Conservation (phyloP, 2,888 invertebrate genomes). For the Coenonympha glycerion region DNA sequence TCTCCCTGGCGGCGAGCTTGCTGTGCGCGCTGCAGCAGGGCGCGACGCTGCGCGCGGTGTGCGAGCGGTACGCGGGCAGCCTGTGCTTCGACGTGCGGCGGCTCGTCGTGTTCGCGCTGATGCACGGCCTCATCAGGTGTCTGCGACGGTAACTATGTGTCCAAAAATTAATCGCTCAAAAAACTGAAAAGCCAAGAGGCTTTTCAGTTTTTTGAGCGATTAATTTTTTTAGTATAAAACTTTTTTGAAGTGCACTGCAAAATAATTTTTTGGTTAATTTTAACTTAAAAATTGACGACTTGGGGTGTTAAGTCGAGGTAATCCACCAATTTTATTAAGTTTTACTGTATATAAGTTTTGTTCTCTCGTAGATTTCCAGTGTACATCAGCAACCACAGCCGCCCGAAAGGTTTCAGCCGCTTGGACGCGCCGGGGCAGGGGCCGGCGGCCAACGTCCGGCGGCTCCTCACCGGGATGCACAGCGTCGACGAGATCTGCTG, state of each 20-base stretch:
- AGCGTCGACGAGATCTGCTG: constrained; percentile 95
- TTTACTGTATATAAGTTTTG: too few species aligned
- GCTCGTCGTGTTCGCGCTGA: constrained; percentile 75
- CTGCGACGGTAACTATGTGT: constrained; percentile 59
- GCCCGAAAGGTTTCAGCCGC: constrained; percentile 47
- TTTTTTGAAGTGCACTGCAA: too few species aligned
- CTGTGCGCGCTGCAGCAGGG: constrained; percentile 65
- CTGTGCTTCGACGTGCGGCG: constrained; percentile 60
- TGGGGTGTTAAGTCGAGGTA: too few species aligned
- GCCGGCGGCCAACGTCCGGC: constrained; percentile 60
- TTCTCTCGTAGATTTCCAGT: constrained; percentile 61
- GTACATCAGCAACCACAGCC: constrained; percentile 42
- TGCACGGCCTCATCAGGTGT: constrained; percentile 76
- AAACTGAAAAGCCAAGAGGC: too few species aligned
- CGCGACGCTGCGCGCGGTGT: constrained; percentile 58
- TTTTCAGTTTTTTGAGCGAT: too few species aligned
- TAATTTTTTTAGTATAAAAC: too few species aligned
- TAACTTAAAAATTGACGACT: too few species aligned
- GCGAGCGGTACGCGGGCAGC: constrained; percentile 43
- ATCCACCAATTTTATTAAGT: too few species aligned
- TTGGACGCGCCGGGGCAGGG: constrained; percentile 61
- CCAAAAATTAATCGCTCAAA: not conserved
- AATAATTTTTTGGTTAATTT: too few species aligned
- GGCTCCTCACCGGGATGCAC: constrained; percentile 85
- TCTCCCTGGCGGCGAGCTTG: constrained; percentile 50